Conservation (phyloP, 2,113 vertebrate species). For the Brachyhypopomus gauderio region DNA sequence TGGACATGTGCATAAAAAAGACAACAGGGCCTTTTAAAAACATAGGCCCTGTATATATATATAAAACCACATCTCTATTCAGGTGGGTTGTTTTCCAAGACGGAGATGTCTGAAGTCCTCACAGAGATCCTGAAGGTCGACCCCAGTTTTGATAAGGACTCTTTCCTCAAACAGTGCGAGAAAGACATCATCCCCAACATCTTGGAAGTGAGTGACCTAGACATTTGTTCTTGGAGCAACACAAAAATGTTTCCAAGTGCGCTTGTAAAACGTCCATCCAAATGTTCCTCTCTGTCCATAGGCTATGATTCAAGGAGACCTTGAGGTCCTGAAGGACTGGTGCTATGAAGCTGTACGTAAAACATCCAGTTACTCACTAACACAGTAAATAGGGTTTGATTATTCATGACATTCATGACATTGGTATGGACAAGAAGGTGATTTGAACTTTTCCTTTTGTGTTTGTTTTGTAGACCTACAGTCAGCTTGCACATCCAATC, state of each 20-base stretch:
- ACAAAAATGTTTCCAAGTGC: background rate
- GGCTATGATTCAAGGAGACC: conserved; percentile 93
- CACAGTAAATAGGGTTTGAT: no score
- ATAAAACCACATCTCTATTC: background rate
- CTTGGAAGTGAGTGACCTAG: conserved; percentile 80
- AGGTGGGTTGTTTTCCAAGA: conserved; percentile 97
- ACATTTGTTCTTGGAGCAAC: background rate
- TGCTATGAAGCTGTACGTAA: conserved; percentile 93
- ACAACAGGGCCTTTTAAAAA: no score
- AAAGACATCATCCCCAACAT: conserved; percentile 93
- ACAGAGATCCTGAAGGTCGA: conserved; percentile 93
- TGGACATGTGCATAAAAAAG: no score
- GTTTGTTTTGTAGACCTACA: conserved; percentile 83
- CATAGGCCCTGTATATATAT: no score
- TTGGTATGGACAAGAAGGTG: background rate
- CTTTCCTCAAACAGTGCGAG: conserved; percentile 89
- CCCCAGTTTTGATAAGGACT: conserved; percentile 91
- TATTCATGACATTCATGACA: background rate
- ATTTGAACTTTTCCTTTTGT: background rate
- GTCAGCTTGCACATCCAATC: conserved; percentile 91
- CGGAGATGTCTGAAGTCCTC: conserved; percentile 94
- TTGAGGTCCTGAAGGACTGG: conserved; percentile 98
- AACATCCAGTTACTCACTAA: background rate
- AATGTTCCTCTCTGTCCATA: conserved; percentile 52
- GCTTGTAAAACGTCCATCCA: background rate